These are phyloP conservation scores for Oryzias sinensis DNA, from an alignment of 2,797 vertebrate genomes.

Conservation along the genomic window DNA sequence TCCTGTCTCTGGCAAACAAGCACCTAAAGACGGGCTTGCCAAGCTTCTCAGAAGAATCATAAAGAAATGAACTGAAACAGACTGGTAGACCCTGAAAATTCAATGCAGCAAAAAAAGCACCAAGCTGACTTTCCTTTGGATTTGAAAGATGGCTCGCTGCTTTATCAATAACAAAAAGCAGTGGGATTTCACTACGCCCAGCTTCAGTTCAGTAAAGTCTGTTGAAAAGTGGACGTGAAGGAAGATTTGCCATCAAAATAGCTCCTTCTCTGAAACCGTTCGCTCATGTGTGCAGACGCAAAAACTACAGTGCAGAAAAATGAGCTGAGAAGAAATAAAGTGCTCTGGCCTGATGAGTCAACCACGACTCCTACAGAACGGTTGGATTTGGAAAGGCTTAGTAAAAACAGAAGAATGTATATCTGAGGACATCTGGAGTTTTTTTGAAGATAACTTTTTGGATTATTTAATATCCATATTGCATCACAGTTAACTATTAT, in stretches of 20 bases:
- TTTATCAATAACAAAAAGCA: slow-evolving; percentile 26
- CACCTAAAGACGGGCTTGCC: slow-evolving; percentile 14
- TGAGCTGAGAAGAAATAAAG: not conserved
- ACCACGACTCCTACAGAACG: slow-evolving; percentile 1
- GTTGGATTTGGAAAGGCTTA: not conserved
- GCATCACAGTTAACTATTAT: no score
- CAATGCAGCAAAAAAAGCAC: slow-evolving; percentile 36
- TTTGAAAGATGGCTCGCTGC: slow-evolving; percentile 25
- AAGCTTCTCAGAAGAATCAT: slow-evolving; percentile 49
- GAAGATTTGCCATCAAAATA: slow-evolving; percentile 14
- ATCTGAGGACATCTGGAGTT: no score
- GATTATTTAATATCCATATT: no score
- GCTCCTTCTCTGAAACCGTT: slow-evolving; percentile 3
- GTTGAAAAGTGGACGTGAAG: slow-evolving; percentile 11
- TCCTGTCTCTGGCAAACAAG: slow-evolving; percentile 9
- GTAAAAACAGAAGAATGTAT: not conserved
- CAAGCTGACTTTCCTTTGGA: slow-evolving; percentile 28
- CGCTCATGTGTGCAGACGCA: slow-evolving; percentile 7
- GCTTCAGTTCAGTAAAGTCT: not conserved
- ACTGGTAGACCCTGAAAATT: slow-evolving; percentile 43
- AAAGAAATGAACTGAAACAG: slow-evolving; percentile 35
- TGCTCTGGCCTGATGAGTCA: slow-evolving; percentile 2
- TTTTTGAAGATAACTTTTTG: no score
- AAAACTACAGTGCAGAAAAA: not conserved
- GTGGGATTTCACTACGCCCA: slow-evolving; percentile 3